Evolutionary conservation across 2,113 vertebrate species (phyloP), one percentile per base, ranked within the genome.

Genomic region (Gymnocephalus cernua): DNA sequence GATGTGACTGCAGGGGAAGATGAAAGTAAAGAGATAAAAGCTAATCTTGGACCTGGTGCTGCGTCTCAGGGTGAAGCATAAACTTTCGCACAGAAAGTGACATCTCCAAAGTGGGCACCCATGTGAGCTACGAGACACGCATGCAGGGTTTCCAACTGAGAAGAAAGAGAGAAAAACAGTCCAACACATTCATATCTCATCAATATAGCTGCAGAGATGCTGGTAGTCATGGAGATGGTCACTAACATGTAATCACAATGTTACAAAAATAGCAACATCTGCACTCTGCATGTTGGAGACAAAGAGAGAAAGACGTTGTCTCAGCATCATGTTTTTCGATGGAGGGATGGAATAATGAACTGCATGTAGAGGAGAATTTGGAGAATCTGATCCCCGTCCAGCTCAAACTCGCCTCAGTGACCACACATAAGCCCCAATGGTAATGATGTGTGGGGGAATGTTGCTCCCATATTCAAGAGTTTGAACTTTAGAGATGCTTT

Each of bases 201-300:
- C 77, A 76, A 67, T 74, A 71, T 56, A 81, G 83, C 74, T 88
- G 86, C 82, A 84, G 76, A 80, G 90, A 88, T 85, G 38, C 70
- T 81, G 62, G 88, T 91, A 27, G 83, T 50, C 88, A 90, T 90
- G 81, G 86, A 80, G 82, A 89, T 66, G 63, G 83, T 76, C 53
- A 53, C 84, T 77, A 87, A 90, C 86, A 87, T 85, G 79, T 82
- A 86, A 87, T 88, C 72, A 90, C 85, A 86, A 86, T 71, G 84
- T 29, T 19, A 64, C 64, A 83, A 67, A 91, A 91, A 89, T 86
- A 91, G 85, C 67, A 81, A 25, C 76, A 50, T 3, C 18, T 2
- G 29, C 2, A 0, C 53, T 57, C 67, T 57, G 77, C 23, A 13
- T 66, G 66, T 79, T 58, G 27, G 32, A 79, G 64, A 85, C 47